These are phyloP conservation scores for Aphelocoma coerulescens DNA, from an alignment of 2,113 vertebrate species.

Conservation along the genomic window DNA sequence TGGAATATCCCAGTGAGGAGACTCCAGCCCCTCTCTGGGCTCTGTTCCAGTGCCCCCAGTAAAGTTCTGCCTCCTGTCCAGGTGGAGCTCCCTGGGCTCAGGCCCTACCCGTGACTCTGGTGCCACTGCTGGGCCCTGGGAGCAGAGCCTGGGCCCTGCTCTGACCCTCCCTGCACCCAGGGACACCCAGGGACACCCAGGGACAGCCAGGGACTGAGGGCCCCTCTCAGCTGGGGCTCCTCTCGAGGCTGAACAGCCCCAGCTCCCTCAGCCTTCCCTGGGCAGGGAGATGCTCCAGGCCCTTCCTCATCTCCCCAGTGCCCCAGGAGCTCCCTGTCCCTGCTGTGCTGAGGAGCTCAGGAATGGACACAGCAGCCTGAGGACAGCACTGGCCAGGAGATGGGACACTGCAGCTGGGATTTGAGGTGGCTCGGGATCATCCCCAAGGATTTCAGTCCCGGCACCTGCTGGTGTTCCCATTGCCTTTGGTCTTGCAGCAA, in stretches of 20 bases:
- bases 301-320: background rate
- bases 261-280: background rate
- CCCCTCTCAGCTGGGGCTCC: background rate
- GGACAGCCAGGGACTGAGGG: background rate
- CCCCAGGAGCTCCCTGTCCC: background rate
- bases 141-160: background rate
- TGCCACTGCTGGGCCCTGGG: background rate
- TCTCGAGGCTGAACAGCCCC: background rate
- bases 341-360: background rate
- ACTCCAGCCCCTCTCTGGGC: fast-evolving
- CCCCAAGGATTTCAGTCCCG: background rate
- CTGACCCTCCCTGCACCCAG: background rate
- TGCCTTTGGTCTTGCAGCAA: background rate
- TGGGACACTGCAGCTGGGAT: background rate
- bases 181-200: no score
- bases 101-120: background rate
- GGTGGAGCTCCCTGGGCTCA: background rate
- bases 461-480: fast-evolving
- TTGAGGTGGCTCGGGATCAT: background rate
- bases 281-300: background rate
- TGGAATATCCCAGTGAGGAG: background rate
- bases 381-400: background rate
- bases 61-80: background rate
- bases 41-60: background rate
- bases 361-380: fast-evolving